Percentiles rank a stretch among this genome's conserved stretches.
Evolutionary conservation across 2,113 vertebrate genomes (phyloP).

Genomic region (Daubentonia madagascariensis): DNA sequence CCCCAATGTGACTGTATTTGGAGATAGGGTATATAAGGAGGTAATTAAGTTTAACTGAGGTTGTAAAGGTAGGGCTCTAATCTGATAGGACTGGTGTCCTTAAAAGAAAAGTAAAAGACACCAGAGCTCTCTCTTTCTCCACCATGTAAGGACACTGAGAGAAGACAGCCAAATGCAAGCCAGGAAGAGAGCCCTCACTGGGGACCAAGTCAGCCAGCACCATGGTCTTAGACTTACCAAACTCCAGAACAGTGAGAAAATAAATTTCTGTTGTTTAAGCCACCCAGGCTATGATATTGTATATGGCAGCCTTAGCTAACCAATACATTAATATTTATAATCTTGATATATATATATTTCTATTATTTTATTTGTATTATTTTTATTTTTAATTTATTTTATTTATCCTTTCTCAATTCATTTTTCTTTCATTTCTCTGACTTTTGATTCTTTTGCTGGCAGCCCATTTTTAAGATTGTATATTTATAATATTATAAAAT

Average conservation of each 20-base stretch:
- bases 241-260: not conserved
- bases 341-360: not conserved
- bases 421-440: not conserved
- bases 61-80: not conserved
- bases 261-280: not conserved
- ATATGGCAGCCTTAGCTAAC: not conserved
- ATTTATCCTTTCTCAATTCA: not conserved
- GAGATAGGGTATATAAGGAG: not conserved
- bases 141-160: not conserved
- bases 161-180: not conserved
- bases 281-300: not conserved
- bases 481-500: not conserved
- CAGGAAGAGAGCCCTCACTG: not conserved
- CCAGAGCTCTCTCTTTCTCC: not conserved
- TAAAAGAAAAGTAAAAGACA: not conserved
- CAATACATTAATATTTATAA: not conserved
- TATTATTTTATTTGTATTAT: not conserved
- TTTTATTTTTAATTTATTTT: constrained; percentile 2
- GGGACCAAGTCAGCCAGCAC: not conserved
- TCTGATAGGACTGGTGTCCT: not conserved
- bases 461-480: not conserved
- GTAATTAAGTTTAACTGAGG: not conserved
- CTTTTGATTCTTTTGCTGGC: not conserved
- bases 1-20: not conserved
- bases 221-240: not conserved